Percentiles rank a stretch among this genome's conserved stretches.
Evolutionary conservation across 2,797 vertebrate genomes (phyloP).

Genomic region (Darevskia nairensis): DNA sequence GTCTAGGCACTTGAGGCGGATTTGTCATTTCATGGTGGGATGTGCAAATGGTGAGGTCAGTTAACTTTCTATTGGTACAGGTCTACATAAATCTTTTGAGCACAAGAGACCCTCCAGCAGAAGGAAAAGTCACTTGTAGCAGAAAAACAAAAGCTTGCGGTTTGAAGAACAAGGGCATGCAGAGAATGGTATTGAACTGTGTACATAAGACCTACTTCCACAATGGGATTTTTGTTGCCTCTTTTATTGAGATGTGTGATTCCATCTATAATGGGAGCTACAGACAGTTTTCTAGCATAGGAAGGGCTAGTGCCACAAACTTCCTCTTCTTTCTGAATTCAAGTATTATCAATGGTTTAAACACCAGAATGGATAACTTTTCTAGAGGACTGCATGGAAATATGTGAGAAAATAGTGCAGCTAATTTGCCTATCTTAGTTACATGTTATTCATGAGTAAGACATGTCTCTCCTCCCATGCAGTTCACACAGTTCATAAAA

Average conservation of each 20-base stretch:
- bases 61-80: conserved; percentile 39
- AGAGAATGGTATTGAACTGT: background rate
- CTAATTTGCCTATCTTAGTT: background rate
- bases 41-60: conserved; percentile 43
- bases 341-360: background rate
- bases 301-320: background rate
- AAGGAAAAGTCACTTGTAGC: conserved; percentile 8
- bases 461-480: background rate
- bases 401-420: background rate
- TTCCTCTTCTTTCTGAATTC: background rate
- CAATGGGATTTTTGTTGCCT: background rate
- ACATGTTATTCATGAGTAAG: background rate
- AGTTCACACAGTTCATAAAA: background rate
- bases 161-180: conserved; percentile 15
- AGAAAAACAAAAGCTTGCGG: background rate
- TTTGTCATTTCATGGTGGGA: conserved; percentile 45
- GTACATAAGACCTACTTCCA: conserved; percentile 3
- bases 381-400: background rate
- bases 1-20: conserved; percentile 20
- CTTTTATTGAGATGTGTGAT: conserved; percentile 12
- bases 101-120: conserved; percentile 3
- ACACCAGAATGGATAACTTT: background rate
- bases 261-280: conserved; percentile 1
- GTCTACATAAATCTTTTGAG: conserved; percentile 44
- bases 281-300: background rate